Evolutionary conservation across 1,140 invertebrate genomes (phyloP), one percentile per base, ranked within the genome.

Genomic region (Cydia fagiglandana): DNA sequence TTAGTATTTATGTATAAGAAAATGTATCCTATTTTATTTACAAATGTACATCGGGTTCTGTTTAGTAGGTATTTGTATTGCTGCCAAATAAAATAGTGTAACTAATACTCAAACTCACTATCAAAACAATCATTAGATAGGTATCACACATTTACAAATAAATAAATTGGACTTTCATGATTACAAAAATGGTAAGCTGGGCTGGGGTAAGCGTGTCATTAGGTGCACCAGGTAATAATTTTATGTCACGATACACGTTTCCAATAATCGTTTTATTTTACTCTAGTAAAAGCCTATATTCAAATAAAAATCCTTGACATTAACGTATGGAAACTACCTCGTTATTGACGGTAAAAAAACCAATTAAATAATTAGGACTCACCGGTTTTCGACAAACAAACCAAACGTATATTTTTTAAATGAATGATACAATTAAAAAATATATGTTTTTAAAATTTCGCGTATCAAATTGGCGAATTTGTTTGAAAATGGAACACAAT

Each of bases 401-500:
- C 12, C 10, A 47, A 47, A 47, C 15, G 15, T 10, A 45, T 34
- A 34, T 34, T 41, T 41, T 41, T 41, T 41, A 1, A 9, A 41
- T 41, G 9, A 41, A 41, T 41, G 7, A 56, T n/a, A 17, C 53
- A 7, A 13, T 56, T 7, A 56, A 56, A 53, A n/a, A n/a, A 17
- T 17, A 12, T 17, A 17, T 53, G 50, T 15, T n/a, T 53, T 53
- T n/a, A 5, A 0, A 53, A 53, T 17, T n/a, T n/a, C 15, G 50
- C 50, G n/a, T 1, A 15, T 53, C 13, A 53, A 53, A 4, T n/a
- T 28, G 28, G 20, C 13, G 30, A 41, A 5, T 17, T 45, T 12
- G 34, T 80, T 83, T 75, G 75, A 81, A 81, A 79, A 80, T 76
- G 30, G 73, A 85, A 85, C 78, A 79, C n/a, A 61, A 68, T 17